Percentiles rank a stretch among this genome's conserved stretches.
Evolutionary conservation across 2,113 vertebrate genomes (phyloP).

Genomic region (Probosciger aterrimus): DNA sequence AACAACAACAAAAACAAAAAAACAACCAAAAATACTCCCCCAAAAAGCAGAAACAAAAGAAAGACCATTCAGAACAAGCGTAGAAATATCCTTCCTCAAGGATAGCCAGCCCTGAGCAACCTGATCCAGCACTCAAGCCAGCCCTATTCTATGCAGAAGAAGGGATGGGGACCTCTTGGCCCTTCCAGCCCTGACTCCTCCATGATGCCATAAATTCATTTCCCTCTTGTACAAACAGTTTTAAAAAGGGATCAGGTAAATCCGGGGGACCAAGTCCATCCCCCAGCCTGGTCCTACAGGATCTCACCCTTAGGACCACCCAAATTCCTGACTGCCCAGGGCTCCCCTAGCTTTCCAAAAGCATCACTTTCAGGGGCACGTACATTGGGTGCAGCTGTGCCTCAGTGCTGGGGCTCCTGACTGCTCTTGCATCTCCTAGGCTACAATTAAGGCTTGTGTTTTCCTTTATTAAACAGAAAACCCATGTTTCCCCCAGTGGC

Average conservation of each 20-base stretch:
- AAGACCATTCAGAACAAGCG: neutral
- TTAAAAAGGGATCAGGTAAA: neutral
- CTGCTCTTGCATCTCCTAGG: slow-evolving; percentile 50
- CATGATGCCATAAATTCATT: neutral
- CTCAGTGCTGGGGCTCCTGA: rapidly evolving
- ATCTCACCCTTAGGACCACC: neutral
- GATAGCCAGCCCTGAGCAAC: neutral
- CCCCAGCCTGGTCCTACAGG: neutral
- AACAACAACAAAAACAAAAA: neutral
- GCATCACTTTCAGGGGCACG: neutral
- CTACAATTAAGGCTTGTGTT: slow-evolving; percentile 43
- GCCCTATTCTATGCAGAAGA: neutral
- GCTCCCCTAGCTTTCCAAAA: neutral
- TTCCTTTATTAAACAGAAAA: slow-evolving; percentile 59
- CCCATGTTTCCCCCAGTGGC: neutral
- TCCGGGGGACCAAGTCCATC: neutral
- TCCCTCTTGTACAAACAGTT: neutral
- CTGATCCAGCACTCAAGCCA: neutral
- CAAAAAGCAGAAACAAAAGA: neutral
- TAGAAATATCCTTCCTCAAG: neutral
- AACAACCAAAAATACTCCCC: neutral
- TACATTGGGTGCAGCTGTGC: neutral
- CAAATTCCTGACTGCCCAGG: neutral
- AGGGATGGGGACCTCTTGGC: neutral
- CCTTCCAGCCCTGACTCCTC: neutral